Evolutionary conservation across 2,797 vertebrate genomes (phyloP).

Genomic region (Semotilus atromaculatus): DNA sequence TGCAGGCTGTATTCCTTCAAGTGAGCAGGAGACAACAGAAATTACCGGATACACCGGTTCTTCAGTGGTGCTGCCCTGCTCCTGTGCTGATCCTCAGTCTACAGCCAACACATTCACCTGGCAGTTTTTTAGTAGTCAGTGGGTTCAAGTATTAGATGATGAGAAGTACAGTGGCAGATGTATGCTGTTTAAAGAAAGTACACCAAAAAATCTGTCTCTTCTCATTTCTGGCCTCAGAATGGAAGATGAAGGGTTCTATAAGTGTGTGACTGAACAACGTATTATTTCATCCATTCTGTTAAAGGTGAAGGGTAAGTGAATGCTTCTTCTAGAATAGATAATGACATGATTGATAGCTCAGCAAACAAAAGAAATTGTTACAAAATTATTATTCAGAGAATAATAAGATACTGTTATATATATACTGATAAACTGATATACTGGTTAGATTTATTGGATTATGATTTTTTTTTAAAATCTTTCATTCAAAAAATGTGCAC

Average conservation of each 20-base stretch:
- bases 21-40: accelerated
- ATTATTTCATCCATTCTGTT: accelerated
- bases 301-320: conserved; percentile 1
- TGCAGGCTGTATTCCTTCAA: not conserved
- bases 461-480: too few relatives aligned
- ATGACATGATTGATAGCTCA: too few relatives aligned
- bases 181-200: not conserved
- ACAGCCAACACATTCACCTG: not conserved
- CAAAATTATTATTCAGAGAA: too few relatives aligned
- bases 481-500: too few relatives aligned
- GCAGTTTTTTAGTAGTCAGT: accelerated
- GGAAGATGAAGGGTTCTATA: not conserved
- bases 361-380: too few relatives aligned
- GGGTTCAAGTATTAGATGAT: not conserved
- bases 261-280: accelerated
- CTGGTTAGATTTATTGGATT: too few relatives aligned
- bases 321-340: not conserved
- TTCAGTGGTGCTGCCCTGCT: conserved; percentile 19
- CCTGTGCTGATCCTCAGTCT: not conserved
- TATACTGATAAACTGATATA: too few relatives aligned
- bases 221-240: conserved; percentile 21
- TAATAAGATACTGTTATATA: too few relatives aligned
- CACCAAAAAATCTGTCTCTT: conserved; percentile 5
- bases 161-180: not conserved
- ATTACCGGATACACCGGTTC: not conserved